A percentile compares a stretch with the other conserved stretches of the same genome.
Evolutionary conservation across 1,140 invertebrate genomes (phyloP).

Genomic region (Bombus balteatus): DNA sequence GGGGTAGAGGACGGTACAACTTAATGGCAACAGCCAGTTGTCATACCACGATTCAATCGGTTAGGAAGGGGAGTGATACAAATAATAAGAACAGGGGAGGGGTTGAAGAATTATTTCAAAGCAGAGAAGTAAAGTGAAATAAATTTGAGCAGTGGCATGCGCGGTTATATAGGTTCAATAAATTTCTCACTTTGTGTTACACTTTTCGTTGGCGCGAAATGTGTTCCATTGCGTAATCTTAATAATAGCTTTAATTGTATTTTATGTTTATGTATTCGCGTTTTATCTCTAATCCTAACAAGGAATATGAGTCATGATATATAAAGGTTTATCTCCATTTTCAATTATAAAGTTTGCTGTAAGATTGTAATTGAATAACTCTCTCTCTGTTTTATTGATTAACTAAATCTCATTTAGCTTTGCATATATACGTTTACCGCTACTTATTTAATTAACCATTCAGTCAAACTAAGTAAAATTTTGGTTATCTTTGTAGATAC

Average conservation of each 20-base stretch:
- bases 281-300: slow-evolving; percentile 27
- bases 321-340: slow-evolving; percentile 9
- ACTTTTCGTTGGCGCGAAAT: slow-evolving; percentile 40
- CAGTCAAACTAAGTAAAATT: neutral
- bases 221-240: slow-evolving; percentile 36
- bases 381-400: slow-evolving; percentile 15
- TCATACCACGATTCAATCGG: slow-evolving; percentile 31
- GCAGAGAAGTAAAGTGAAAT: slow-evolving; percentile 7
- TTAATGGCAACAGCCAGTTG: slow-evolving; percentile 31
- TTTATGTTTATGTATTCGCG: neutral
- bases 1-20: slow-evolving; percentile 29
- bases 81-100: slow-evolving; percentile 23
- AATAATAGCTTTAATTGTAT: neutral
- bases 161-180: slow-evolving; percentile 1
- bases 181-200: neutral
- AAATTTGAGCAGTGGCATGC: slow-evolving; percentile 23
- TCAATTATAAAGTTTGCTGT: slow-evolving; percentile 2
- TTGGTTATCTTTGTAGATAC: slow-evolving; percentile 71
- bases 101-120: neutral
- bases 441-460: slow-evolving; percentile 8
- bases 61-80: slow-evolving; percentile 24
- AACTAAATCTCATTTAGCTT: slow-evolving; percentile 39
- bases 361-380: slow-evolving; percentile 43
- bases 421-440: neutral
- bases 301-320: neutral